These are phyloP conservation scores for Malacoctenus gilli DNA, from an alignment of 2,797 vertebrate genomes.

Conservation along the genomic window DNA sequence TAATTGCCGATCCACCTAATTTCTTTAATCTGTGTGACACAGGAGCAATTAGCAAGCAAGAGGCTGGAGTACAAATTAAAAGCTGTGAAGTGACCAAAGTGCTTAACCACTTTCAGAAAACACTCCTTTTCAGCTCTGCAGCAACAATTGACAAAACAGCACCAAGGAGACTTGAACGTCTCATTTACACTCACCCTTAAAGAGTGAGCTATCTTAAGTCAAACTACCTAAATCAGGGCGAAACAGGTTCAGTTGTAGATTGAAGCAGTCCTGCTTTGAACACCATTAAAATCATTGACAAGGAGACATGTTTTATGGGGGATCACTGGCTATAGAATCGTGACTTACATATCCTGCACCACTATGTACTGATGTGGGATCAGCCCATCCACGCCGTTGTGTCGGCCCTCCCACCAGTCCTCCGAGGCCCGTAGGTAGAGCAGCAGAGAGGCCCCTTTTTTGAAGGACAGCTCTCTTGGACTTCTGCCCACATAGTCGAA, in stretches of 20 bases:
- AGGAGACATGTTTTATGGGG: too few species aligned
- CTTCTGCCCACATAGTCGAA: conserved; percentile 95
- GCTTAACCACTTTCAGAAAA: conserved; percentile 9
- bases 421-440: conserved; percentile 94
- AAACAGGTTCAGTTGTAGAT: too few species aligned
- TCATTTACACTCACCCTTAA: neutral
- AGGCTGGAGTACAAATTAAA: conserved; percentile 16
- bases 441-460: conserved; percentile 95
- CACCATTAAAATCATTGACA: too few species aligned
- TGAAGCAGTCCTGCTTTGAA: too few species aligned
- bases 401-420: conserved; percentile 99
- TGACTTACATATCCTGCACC: conserved; percentile 98
- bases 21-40: too few species aligned
- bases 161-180: neutral
- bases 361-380: conserved; percentile 99
- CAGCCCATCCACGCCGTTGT: conserved; percentile 96
- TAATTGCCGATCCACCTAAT: too few species aligned
- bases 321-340: too few species aligned
- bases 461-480: conserved; percentile 95
- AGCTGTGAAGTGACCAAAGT: conserved; percentile 1
- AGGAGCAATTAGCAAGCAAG: conserved; percentile 12
- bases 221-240: too few species aligned
- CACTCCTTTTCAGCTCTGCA: neutral
- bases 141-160: conserved; percentile 5
- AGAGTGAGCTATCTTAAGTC: neutral